Conservation (phyloP, 2,797 vertebrate species). For the Pyrocephalus nanus region DNA sequence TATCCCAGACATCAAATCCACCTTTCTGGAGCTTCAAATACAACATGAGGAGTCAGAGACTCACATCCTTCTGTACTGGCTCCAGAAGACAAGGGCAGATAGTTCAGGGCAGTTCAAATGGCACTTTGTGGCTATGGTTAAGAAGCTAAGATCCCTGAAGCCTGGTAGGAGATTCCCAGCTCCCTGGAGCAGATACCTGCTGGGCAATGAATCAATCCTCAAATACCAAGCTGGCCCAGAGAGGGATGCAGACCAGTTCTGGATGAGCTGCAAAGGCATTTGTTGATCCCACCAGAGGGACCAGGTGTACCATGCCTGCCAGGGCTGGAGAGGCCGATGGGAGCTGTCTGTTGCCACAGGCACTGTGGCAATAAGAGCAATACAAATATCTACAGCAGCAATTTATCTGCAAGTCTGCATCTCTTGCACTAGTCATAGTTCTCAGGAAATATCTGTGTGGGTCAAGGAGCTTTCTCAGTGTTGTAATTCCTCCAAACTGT, state of each 20-base stretch:
- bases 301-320: neutral
- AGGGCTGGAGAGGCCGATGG: rapidly evolving
- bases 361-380: neutral
- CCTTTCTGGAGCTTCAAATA: neutral
- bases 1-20: neutral
- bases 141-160: neutral
- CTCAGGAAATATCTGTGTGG: neutral
- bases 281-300: neutral
- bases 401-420: neutral
- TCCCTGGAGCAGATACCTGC: neutral
- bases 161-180: neutral
- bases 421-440: neutral
- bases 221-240: neutral
- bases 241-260: neutral
- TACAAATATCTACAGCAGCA: neutral
- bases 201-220: neutral
- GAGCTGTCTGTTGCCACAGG: neutral
- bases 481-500: neutral
- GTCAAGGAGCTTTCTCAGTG: neutral
- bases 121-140: neutral
- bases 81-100: neutral
- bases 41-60: neutral
- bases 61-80: neutral
- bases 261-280: neutral
- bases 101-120: neutral